phyloP scores from a whole-genome alignment of 2,888 invertebrate species.

The Eumacrocentrus americanus region DNA sequence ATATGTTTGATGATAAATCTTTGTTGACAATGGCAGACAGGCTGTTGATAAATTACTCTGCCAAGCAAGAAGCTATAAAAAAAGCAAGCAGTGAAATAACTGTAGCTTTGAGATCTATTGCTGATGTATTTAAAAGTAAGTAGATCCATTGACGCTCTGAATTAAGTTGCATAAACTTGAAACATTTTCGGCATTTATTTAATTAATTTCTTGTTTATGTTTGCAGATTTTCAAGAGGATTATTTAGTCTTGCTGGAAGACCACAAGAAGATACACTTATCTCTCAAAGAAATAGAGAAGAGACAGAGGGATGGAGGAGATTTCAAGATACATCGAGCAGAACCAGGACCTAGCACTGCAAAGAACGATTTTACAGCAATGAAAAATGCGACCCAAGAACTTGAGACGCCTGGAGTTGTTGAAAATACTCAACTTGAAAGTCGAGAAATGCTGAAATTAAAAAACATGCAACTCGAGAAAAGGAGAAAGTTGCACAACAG shows the following conservation, averaged over 20 bases:
- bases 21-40: neutral
- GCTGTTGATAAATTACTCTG: neutral
- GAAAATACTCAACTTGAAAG: conserved; percentile 19
- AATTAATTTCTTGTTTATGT: conserved; percentile 16
- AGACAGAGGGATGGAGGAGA: too few species aligned
- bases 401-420: conserved; percentile 17
- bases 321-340: too few species aligned
- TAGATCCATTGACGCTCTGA: too few species aligned
- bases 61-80: conserved; percentile 1
- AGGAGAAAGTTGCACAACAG: neutral
- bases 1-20: neutral
- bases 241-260: conserved; percentile 30
- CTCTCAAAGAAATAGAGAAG: neutral
- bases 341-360: too few species aligned
- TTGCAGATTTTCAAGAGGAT: conserved; percentile 43
- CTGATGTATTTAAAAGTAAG: conserved; percentile 20
- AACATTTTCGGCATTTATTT: neutral
- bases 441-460: neutral
- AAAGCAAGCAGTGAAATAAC: conserved; percentile 10
- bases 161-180: too few species aligned
- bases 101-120: conserved; percentile 8
- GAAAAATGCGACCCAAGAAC: too few species aligned
- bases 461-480: neutral
- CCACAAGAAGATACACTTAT: conserved; percentile 6
- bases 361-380: too few species aligned